Conservation (phyloP, 1,140 invertebrate species). For the Paraescarpia echinospica region DNA sequence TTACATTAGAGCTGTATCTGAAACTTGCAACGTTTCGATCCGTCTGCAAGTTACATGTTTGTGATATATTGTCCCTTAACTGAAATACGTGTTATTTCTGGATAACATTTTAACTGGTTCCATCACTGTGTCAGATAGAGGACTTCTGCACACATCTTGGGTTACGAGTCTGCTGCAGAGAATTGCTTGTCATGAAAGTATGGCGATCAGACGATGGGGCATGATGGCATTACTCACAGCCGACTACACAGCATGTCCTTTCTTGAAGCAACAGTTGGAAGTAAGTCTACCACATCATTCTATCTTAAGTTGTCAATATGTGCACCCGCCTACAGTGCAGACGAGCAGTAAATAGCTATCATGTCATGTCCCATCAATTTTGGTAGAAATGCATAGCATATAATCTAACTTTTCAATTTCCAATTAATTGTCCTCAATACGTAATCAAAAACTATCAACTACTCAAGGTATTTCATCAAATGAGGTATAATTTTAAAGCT, state of each 20-base stretch:
- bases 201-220: not conserved
- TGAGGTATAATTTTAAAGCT: too few relatives aligned
- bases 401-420: too few relatives aligned
- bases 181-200: slow-evolving; percentile 13
- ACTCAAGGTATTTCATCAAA: too few relatives aligned
- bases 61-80: not conserved
- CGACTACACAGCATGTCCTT: not conserved
- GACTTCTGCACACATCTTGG: slow-evolving; percentile 8
- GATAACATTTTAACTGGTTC: not conserved
- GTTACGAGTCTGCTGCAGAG: slow-evolving; percentile 3
- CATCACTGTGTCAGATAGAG: not conserved
- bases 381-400: too few relatives aligned
- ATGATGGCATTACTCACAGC: not conserved
- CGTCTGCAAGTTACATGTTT: too few relatives aligned
- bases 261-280: not conserved
- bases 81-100: not conserved
- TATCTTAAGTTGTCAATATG: not conserved
- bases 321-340: too few relatives aligned
- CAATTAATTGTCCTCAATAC: too few relatives aligned
- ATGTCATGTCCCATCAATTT: too few relatives aligned
- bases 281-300: not conserved
- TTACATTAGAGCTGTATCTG: too few relatives aligned
- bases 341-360: too few relatives aligned
- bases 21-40: too few relatives aligned
- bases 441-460: too few relatives aligned